Evolutionary conservation across 2,888 invertebrate genomes (phyloP), one percentile per base, ranked within the genome.

Genomic region (Odontomyia ornata): DNA sequence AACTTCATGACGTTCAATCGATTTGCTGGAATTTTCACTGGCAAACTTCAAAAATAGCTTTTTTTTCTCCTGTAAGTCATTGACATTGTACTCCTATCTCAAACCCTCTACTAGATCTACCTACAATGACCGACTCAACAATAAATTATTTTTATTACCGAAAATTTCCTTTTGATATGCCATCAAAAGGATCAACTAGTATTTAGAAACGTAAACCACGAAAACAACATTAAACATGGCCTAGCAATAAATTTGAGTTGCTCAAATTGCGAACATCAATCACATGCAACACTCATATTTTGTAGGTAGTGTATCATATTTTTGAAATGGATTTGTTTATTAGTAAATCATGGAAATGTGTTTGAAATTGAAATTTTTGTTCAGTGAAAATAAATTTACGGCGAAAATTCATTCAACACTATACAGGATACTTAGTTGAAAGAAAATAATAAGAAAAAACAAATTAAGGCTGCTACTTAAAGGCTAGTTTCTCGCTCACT

Each of bases 101-200:
- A 9, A 9, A 5, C 9, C 36, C 3, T 36, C 9, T 52, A 15
- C 47, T n/a, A 71, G 1, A 27, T 27, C 47, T 7, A 67, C n/a
- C 11, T 21, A 21, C n/a, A 67, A 46, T 27, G 77, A 56, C 60
- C 25, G 47, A 62, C 36, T 62, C 28, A 64, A 67, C 65, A 76
- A 78, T 78, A 78, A 78, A 78, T 78, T 78, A 78, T 78, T 73
- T 78, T 78, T 78, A 78, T 78, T 78, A 73, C 76, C 71, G 71
- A 73, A 60, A 78, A 78, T 76, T 76, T 76, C 73, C 71, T 76
- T 78, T 76, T 78, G 73, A 78, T 78, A 78, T 76, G 73, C 73
- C 64, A 73, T 52, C 76, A 69, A 65, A 75, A 72, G 76, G 73
- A 78, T 73, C 78, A 73, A 76, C 73, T 69, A 67, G 78, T 76